A percentile compares a stretch with the other conserved stretches of the same genome.
These are phyloP conservation scores for Neostethus bicornis DNA, from an alignment of 2,797 vertebrate species.

Conservation along the genomic window DNA sequence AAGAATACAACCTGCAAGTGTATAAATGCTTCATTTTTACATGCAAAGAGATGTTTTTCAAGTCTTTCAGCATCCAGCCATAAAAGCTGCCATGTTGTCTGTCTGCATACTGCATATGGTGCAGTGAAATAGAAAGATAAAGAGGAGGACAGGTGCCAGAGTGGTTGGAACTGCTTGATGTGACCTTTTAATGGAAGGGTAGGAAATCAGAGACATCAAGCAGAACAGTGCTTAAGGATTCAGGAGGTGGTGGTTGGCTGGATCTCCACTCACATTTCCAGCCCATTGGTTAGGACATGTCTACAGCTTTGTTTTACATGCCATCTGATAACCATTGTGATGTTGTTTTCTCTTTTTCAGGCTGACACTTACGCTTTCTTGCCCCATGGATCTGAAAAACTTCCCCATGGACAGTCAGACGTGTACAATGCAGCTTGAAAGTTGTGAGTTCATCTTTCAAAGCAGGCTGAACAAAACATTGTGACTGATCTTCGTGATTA, in stretches of 20 bases:
- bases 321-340: background rate
- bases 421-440: conserved; percentile 95
- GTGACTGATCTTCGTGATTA: background rate
- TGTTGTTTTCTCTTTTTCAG: conserved; percentile 66
- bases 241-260: conserved; percentile 1
- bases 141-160: conserved; percentile 24
- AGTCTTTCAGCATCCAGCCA: conserved; percentile 14
- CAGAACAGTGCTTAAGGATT: conserved; percentile 12
- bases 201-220: conserved; percentile 24
- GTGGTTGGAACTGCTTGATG: conserved; percentile 31
- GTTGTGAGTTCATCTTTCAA: conserved; percentile 84
- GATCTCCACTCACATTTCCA: conserved; percentile 3
- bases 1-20: background rate
- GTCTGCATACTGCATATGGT: conserved; percentile 13
- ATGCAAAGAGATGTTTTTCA: conserved; percentile 8
- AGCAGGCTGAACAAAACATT: background rate
- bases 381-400: conserved; percentile 97
- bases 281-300: conserved; percentile 1
- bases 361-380: conserved; percentile 91
- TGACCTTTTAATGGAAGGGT: conserved; percentile 27
- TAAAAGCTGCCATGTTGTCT: conserved; percentile 33
- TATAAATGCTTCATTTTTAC: background rate
- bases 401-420: conserved; percentile 98
- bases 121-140: conserved; percentile 14
- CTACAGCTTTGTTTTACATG: conserved; percentile 16